These are phyloP conservation scores for Heterodera schachtii DNA, from an alignment of 1,140 invertebrate species.

Conservation along the genomic window DNA sequence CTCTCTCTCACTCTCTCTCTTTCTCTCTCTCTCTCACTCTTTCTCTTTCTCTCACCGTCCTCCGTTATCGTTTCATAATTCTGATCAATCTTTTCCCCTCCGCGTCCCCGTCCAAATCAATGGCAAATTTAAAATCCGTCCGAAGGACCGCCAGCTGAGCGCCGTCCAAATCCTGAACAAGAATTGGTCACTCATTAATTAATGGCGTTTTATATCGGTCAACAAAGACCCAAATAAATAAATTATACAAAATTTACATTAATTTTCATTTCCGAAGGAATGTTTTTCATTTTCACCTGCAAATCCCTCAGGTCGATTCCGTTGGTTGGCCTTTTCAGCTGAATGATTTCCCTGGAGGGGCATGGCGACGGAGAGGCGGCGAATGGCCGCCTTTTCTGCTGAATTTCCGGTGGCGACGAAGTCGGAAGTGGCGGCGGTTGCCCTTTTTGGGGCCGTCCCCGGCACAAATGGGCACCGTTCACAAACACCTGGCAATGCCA, in stretches of 20 bases:
- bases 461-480: neutral
- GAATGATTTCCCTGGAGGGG: neutral
- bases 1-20: no score
- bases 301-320: neutral
- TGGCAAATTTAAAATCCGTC: neutral
- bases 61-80: slow-evolving; percentile 1
- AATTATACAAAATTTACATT: no score
- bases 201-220: no score
- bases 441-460: neutral
- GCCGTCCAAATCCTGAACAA: neutral
- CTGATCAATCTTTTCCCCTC: slow-evolving; percentile 6
- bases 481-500: neutral
- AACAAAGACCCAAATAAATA: neutral
- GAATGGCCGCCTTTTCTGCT: neutral
- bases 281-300: neutral
- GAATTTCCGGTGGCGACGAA: neutral
- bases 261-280: neutral
- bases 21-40: no score
- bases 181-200: neutral
- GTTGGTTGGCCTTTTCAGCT: neutral
- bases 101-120: slow-evolving; percentile 8
- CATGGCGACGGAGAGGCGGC: neutral
- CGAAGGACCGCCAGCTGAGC: slow-evolving; percentile 2
- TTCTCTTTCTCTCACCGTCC: neutral
- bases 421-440: neutral